Evolutionary conservation across 2,113 vertebrate species (phyloP).

Genomic region (Andinoacara biseriatus): DNA sequence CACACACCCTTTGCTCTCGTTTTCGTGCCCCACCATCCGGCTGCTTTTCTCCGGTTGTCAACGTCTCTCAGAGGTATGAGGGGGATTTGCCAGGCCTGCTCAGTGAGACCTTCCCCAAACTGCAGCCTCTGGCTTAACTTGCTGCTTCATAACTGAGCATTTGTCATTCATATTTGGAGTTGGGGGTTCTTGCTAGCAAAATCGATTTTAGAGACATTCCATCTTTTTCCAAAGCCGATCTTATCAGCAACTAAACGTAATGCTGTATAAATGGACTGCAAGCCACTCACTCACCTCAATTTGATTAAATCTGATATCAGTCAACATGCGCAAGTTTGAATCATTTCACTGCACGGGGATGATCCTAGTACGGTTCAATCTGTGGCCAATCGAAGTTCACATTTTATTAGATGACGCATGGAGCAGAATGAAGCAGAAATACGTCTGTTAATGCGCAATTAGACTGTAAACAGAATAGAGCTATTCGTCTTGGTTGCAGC

Average conservation of each 20-base stretch:
- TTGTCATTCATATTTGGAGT: neutral
- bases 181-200: neutral
- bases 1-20: neutral
- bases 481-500: slow-evolving; percentile 48
- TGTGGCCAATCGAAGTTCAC: slow-evolving; percentile 13
- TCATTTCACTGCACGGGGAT: slow-evolving; percentile 11
- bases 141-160: neutral
- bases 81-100: neutral
- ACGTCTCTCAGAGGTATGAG: neutral
- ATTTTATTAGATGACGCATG: slow-evolving; percentile 1
- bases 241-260: slow-evolving; percentile 12
- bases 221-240: slow-evolving; percentile 2
- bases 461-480: slow-evolving; percentile 44
- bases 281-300: neutral
- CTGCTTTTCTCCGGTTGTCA: neutral
- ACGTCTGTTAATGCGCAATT: slow-evolving; percentile 41
- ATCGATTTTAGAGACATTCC: slow-evolving; percentile 29
- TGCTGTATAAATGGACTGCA: neutral
- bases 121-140: neutral
- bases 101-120: neutral
- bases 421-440: neutral
- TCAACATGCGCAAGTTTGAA: slow-evolving; percentile 22
- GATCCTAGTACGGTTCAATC: slow-evolving; percentile 36
- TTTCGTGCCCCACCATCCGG: too few relatives aligned
- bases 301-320: slow-evolving; percentile 28